These are phyloP conservation scores for Indicator indicator DNA, from an alignment of 2,113 vertebrate species.

Conservation along the genomic window DNA sequence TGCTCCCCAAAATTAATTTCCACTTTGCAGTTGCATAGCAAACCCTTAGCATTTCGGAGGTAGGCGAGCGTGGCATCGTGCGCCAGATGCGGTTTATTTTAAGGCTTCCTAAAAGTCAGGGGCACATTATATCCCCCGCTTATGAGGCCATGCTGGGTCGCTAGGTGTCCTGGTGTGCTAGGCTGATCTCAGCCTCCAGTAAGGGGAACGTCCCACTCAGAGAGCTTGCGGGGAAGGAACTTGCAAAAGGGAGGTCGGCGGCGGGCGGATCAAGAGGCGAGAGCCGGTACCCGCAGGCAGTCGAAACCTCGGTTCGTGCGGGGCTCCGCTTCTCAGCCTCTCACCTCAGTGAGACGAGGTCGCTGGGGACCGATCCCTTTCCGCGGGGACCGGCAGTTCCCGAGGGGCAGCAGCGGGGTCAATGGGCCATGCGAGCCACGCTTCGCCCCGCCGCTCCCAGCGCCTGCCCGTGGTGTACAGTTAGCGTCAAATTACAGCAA, in stretches of 20 bases:
- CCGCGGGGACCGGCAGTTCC: background rate
- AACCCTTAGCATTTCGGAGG: background rate
- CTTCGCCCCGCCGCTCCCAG: slow-evolving; percentile 7
- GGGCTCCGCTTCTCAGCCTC: background rate
- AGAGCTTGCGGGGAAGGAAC: background rate
- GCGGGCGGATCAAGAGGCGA: background rate
- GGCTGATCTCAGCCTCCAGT: background rate
- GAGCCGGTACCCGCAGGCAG: background rate
- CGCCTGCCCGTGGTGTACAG: slow-evolving; percentile 37
- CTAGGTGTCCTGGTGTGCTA: background rate
- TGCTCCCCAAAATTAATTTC: background rate
- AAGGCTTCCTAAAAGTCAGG: background rate
- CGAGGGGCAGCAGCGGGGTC: background rate
- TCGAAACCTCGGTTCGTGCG: background rate
- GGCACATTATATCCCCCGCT: fast-evolving
- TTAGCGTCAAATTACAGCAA: slow-evolving; percentile 61
- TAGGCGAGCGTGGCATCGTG: background rate
- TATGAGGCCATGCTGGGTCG: no score
- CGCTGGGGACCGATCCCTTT: background rate
- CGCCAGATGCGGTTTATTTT: background rate
- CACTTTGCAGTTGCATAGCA: background rate
- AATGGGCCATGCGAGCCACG: slow-evolving; percentile 43
- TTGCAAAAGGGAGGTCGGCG: background rate
- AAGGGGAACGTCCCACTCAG: background rate
- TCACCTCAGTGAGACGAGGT: fast-evolving